Percentiles rank a stretch among this genome's conserved stretches.
Conservation (phyloP, 2,797 vertebrate species). For the Paedocypris micromegethes region DNA sequence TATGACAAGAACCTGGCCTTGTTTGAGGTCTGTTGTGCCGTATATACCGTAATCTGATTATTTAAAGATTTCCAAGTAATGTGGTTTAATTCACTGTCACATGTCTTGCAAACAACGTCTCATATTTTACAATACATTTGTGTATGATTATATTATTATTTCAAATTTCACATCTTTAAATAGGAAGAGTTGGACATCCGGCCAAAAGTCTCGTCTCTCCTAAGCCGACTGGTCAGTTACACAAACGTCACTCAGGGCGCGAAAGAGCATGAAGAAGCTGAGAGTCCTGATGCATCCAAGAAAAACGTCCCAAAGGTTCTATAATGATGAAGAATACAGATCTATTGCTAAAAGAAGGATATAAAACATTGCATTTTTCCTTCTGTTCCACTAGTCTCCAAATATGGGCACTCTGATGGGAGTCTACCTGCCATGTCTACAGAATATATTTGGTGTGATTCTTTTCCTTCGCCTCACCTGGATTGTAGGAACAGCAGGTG, state of each 20-base stretch:
- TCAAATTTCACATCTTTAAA: not conserved
- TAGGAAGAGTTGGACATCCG: conserved; percentile 97
- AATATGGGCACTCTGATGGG: conserved; percentile 99
- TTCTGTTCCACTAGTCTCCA: conserved; percentile 73
- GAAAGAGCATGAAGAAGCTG: conserved; percentile 95
- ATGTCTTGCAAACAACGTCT: no score
- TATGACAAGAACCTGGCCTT: conserved; percentile 92
- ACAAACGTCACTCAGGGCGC: conserved; percentile 95
- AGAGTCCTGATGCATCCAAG: conserved; percentile 74
- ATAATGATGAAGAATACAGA: not conserved
- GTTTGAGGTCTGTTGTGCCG: conserved; percentile 78
- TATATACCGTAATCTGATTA: no score
- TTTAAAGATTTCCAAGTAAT: no score
- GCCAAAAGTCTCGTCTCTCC: conserved; percentile 95
- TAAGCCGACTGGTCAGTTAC: conserved; percentile 95
- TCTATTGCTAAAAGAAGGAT: no score
- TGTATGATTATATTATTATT: not conserved
- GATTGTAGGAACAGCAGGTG: conserved; percentile 94
- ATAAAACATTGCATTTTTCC: not conserved
- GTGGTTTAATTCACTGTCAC: no score
- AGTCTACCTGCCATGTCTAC: conserved; percentile 95
- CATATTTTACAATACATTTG: not conserved
- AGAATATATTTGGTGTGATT: conserved; percentile 98
- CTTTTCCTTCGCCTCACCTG: conserved; percentile 94
- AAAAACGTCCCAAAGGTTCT: conserved; percentile 85